Evolutionary conservation across 2,113 vertebrate genomes (phyloP).

Genomic region (human): GRCh38 chrX:108285501-108286000

Average conservation of each 20-base stretch:
- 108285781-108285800: not conserved
- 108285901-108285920: not conserved
- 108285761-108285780: not conserved
- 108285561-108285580: conserved; percentile 40
- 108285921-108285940: not conserved
- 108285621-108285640: not conserved
- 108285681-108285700: conserved; percentile 18
- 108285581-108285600: conserved; percentile 20
- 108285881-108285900: not conserved
- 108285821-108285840: not conserved
- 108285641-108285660: not conserved
- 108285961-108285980: not conserved
- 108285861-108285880: conserved; percentile 14
- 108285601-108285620: conserved; percentile 39
- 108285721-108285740: not conserved
- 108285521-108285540: conserved; percentile 32
- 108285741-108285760: not conserved
- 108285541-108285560: conserved; percentile 1
- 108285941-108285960: not conserved
- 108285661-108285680: conserved; percentile 27
- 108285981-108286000: not conserved
- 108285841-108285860: conserved; percentile 4
- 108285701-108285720: conserved; percentile 5
- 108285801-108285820: not conserved
- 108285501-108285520: conserved; percentile 57